Percentiles rank a stretch among this genome's conserved stretches.
These are phyloP conservation scores for Chalcosyrphus nemorum DNA, from an alignment of 2,888 invertebrate genomes.

Conservation along the genomic window DNA sequence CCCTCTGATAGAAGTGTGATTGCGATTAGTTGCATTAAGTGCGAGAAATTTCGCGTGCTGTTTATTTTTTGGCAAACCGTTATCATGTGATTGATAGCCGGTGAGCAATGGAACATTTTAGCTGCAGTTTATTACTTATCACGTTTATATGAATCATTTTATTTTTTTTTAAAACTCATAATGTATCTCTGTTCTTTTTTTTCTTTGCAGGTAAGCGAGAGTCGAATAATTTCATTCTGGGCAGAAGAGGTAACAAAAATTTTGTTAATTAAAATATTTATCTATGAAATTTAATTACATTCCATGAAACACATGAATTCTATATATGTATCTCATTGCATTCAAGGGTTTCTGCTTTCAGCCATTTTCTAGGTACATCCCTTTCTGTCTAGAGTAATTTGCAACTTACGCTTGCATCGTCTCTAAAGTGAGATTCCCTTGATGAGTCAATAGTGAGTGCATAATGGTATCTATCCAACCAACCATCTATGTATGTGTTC, in stretches of 20 bases:
- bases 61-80: slow-evolving; percentile 18
- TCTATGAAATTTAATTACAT: slow-evolving; percentile 15
- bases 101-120: neutral
- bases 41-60: neutral
- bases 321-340: neutral
- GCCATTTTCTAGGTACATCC: neutral
- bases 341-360: neutral
- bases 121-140: slow-evolving; percentile 21
- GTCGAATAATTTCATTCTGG: neutral
- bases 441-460: slow-evolving; percentile 61
- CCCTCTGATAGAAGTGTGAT: neutral
- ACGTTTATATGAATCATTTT: neutral
- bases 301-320: neutral
- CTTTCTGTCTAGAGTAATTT: neutral
- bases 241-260: slow-evolving; percentile 16
- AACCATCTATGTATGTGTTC: slow-evolving; percentile 7
- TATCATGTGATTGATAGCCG: slow-evolving; percentile 30
- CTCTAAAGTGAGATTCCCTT: slow-evolving; percentile 7
- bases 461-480: slow-evolving; percentile 21
- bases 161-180: neutral
- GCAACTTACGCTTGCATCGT: slow-evolving; percentile 43
- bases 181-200: neutral
- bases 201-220: slow-evolving; percentile 48
- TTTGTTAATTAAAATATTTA: neutral
- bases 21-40: slow-evolving; percentile 29